These are phyloP conservation scores for Reticulitermes speratus DNA, from an alignment of 1,140 invertebrate genomes.

Conservation along the genomic window DNA sequence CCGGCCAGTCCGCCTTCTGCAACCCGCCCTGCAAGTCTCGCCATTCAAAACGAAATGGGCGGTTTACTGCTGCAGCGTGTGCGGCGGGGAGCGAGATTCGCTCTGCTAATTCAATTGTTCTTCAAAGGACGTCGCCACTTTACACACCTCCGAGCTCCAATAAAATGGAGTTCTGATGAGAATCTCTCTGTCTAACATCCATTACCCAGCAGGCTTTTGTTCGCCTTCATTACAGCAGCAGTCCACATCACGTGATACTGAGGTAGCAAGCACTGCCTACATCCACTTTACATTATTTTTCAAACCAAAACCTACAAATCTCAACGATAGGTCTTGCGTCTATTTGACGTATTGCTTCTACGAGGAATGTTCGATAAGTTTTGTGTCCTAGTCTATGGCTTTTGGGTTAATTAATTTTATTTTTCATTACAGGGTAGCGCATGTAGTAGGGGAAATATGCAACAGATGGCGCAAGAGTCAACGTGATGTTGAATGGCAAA, in stretches of 20 bases:
- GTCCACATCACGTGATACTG: background rate
- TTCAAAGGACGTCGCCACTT: slow-evolving; percentile 13
- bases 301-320: no score
- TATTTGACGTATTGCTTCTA: no score
- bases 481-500: no score
- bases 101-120: slow-evolving; percentile 18
- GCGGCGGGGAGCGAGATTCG: background rate
- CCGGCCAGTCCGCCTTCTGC: background rate
- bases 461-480: no score
- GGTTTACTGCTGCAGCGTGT: background rate
- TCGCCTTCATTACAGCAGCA: background rate
- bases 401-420: no score
- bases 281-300: no score
- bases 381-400: no score
- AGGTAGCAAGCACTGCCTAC: no score
- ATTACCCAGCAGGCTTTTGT: background rate
- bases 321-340: no score
- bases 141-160: slow-evolving; percentile 3
- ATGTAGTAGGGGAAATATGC: no score
- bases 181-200: background rate
- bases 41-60: background rate
- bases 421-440: no score
- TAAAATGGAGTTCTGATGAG: background rate
- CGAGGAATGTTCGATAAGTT: no score
- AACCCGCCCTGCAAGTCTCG: background rate